Evolutionary conservation across 2,797 vertebrate species (phyloP).

Genomic region (Crossoptilon crossoptilon): DNA sequence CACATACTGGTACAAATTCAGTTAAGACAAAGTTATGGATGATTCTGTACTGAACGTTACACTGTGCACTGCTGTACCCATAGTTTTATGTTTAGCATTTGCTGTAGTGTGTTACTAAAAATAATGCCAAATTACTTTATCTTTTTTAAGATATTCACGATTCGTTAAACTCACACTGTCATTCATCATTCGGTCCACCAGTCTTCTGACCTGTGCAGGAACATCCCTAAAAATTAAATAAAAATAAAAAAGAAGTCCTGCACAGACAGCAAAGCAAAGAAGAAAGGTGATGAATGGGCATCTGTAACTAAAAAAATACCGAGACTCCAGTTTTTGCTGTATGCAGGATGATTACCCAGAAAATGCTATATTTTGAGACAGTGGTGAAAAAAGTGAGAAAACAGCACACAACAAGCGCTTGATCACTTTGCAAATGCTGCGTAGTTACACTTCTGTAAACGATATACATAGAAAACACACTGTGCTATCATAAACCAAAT

Average conservation of each 20-base stretch:
- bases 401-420: not conserved
- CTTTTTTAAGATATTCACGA: not conserved
- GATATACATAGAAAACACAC: not conserved
- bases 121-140: not conserved
- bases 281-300: not conserved
- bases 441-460: not conserved
- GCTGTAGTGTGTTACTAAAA: not conserved
- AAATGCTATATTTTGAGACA: not conserved
- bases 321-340: not conserved
- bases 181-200: constrained; percentile 76
- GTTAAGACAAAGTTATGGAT: not conserved
- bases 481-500: not conserved
- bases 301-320: not conserved
- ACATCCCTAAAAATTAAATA: constrained; percentile 68
- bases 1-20: not conserved
- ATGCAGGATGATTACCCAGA: not conserved
- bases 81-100: not conserved
- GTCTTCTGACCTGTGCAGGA: constrained; percentile 58
- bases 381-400: not conserved
- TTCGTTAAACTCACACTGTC: constrained; percentile 69
- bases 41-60: not conserved
- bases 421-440: not conserved
- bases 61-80: not conserved
- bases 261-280: not conserved
- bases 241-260: not conserved